These are phyloP conservation scores for Agriopis leucophaearia DNA, from an alignment of 2,888 invertebrate species.

Conservation along the genomic window DNA sequence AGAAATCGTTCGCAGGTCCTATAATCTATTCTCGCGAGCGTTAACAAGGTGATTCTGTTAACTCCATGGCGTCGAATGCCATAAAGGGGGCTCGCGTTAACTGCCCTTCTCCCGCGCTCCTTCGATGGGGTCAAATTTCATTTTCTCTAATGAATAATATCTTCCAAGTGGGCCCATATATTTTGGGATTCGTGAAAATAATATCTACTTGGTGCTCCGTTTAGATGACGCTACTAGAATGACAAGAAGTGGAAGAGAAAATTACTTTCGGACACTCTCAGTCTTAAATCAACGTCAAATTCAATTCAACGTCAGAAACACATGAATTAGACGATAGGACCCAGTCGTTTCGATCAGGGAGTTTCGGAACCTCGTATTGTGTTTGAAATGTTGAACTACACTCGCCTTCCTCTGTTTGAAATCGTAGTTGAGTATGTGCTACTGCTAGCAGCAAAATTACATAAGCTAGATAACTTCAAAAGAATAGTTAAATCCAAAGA, in stretches of 20 bases:
- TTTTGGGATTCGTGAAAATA: conserved; percentile 71
- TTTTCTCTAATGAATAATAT: conserved; percentile 78
- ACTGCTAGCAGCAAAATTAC: no score
- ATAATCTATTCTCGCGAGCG: conserved; percentile 34
- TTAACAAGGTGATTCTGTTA: conserved; percentile 41
- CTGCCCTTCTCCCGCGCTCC: conserved; percentile 26
- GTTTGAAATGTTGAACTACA: neutral
- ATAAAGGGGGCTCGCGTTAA: conserved; percentile 47
- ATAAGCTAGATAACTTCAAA: no score
- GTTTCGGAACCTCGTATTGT: no score
- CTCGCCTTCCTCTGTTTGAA: no score
- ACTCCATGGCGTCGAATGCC: conserved; percentile 39
- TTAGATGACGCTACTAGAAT: conserved; percentile 26
- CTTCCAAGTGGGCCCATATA: conserved; percentile 71
- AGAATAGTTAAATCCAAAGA: no score
- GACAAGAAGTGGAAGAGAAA: neutral
- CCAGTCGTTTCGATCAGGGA: no score
- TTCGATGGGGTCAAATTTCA: conserved; percentile 69
- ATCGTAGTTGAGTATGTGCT: no score
- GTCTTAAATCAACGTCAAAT: no score
- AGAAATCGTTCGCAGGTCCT: conserved; percentile 33
- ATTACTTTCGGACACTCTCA: no score
- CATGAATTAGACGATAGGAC: no score
- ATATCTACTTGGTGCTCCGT: conserved; percentile 46
- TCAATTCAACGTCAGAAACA: no score